Evolutionary conservation across 1,140 invertebrate species (phyloP), one percentile per base, ranked within the genome.

Genomic region (Drosophila ficusphila): DNA sequence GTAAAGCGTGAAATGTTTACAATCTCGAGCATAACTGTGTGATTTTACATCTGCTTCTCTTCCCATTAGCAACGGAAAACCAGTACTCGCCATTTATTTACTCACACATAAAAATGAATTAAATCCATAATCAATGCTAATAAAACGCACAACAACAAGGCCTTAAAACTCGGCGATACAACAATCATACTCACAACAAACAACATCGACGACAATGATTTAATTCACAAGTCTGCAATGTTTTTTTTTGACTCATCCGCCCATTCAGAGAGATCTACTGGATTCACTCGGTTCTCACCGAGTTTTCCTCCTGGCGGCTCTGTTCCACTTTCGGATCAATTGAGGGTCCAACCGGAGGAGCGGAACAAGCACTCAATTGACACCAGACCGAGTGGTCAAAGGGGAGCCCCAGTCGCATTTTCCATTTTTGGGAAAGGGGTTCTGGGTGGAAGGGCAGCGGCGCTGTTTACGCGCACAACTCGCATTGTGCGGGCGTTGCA

Each of bases 51-150:
- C 3, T 6, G 21, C n/a, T n/a, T n/a, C n/a, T n/a, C n/a, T n/a
- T n/a, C 2, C 31, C 16, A 58, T 38, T 27, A 18, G 48, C 6
- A 21, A 25, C 4, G 34, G 1, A 11, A 31, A 58, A 33, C 5
- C 25, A 11, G 48, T n/a, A 58, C 48, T 34, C 19, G 8, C 8
- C 54, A 34, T 25, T 34, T 54, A 25, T 25, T 25, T 54, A 18
- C 58, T 34, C 14, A 19, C 56, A 44, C 56, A 38, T 19, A 33
- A 27, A 29, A 64, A 33, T 47, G 39, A 64, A 31, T 57, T 70
- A 81, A 81, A 74, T 56, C 60, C 76, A 88, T 88, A 86, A 86
- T 86, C 82, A 88, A 86, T 88, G 81, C 81, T 86, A 85, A 85
- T 85, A 86, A 85, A 77, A 67, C 60, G 53, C 33, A 76, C 71